A percentile compares a stretch with the other conserved stretches of the same genome.
Conservation (phyloP, 2,888 invertebrate species). For the Troides helena region DNA sequence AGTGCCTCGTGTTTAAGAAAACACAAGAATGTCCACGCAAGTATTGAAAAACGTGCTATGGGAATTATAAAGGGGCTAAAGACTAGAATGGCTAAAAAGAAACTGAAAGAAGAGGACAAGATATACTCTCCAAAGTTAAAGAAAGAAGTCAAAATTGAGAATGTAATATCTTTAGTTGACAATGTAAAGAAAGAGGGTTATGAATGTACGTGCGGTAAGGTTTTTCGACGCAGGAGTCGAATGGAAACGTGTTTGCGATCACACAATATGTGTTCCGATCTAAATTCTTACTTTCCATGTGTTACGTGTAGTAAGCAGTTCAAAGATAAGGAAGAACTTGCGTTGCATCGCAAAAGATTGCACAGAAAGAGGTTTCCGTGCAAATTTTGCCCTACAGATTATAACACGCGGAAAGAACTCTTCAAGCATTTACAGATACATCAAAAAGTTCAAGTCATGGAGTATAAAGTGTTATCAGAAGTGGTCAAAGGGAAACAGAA, state of each 20-base stretch:
- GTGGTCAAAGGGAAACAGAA: constrained; percentile 66
- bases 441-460: constrained; percentile 71
- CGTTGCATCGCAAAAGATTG: constrained; percentile 57
- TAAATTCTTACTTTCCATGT: constrained; percentile 48
- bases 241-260: constrained; percentile 69
- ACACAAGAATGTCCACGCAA: constrained; percentile 58
- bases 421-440: constrained; percentile 70
- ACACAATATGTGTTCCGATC: constrained; percentile 52
- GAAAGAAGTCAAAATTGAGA: constrained; percentile 27
- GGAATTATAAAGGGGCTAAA: constrained; percentile 52
- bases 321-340: constrained; percentile 58
- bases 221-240: constrained; percentile 59
- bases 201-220: constrained; percentile 64
- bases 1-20: constrained; percentile 39
- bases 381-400: constrained; percentile 75
- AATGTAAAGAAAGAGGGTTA: constrained; percentile 54
- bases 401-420: constrained; percentile 64
- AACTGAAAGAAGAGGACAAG: constrained; percentile 34
- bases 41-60: constrained; percentile 57
- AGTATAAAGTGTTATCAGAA: constrained; percentile 71
- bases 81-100: constrained; percentile 49
- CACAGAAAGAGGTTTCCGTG: constrained; percentile 69
- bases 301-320: constrained; percentile 60
- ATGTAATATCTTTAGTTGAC: constrained; percentile 8
- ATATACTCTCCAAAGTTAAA: constrained; percentile 25